Conservation (phyloP, 2,797 vertebrate genomes). For the Apogon hyalosoma region DNA sequence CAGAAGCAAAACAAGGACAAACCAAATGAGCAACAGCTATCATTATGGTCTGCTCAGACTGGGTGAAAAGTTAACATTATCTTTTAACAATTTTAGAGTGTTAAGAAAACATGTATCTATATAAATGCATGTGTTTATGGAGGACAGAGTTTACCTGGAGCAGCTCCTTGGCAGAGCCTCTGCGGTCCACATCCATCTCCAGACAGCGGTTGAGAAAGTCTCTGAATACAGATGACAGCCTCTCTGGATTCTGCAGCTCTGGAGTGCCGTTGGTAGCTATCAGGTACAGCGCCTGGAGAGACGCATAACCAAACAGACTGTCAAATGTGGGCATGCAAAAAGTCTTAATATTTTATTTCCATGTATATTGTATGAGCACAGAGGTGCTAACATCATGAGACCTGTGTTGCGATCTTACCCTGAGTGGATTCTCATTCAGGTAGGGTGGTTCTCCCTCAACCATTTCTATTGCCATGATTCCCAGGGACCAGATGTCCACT, state of each 20-base stretch:
- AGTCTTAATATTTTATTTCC: conserved; percentile 9
- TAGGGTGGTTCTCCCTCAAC: conserved; percentile 98
- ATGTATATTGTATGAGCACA: background rate
- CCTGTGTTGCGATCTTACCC: conserved; percentile 79
- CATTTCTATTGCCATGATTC: conserved; percentile 99
- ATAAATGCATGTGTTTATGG: background rate
- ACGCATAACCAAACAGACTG: conserved; percentile 2
- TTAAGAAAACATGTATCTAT: background rate
- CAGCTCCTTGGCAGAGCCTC: conserved; percentile 95
- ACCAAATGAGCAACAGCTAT: background rate
- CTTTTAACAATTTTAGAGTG: no score
- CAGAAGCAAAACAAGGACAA: background rate
- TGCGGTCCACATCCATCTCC: conserved; percentile 99
- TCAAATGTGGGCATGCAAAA: background rate
- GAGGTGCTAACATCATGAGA: background rate
- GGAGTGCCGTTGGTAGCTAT: conserved; percentile 99
- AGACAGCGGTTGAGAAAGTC: conserved; percentile 97
- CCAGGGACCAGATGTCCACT: conserved; percentile 98
- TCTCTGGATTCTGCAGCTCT: conserved; percentile 97
- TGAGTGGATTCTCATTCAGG: conserved; percentile 97
- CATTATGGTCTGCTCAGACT: background rate
- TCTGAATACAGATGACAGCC: conserved; percentile 95
- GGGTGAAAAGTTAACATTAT: background rate
- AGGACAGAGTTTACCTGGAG: conserved; percentile 87
- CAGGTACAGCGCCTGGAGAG: conserved; percentile 92